phyloP scores from a whole-genome alignment of 2,113 vertebrate species.

The Gobius niger region DNA sequence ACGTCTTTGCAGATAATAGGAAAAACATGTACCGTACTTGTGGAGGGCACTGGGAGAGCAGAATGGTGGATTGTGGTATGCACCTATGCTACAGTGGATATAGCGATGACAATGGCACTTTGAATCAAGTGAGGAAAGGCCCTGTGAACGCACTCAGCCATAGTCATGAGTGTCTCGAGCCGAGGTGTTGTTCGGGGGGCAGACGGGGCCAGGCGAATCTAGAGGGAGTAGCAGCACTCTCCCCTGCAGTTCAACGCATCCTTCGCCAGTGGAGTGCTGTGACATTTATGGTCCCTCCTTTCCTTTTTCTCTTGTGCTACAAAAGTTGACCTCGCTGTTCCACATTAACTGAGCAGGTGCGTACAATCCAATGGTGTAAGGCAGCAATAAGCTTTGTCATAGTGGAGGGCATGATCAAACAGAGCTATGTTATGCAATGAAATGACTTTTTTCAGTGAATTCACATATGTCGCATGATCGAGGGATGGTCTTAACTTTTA shows the following conservation, averaged over 20 bases:
- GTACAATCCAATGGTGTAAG: slow-evolving; percentile 14
- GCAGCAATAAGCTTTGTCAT: too few relatives aligned
- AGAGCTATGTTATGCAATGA: too few relatives aligned
- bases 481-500: background rate
- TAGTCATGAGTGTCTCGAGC: slow-evolving; percentile 23
- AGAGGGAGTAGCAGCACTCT: slow-evolving; percentile 28
- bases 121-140: slow-evolving; percentile 9
- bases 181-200: slow-evolving; percentile 29
- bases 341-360: background rate
- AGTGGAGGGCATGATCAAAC: too few relatives aligned
- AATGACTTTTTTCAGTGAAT: too few relatives aligned
- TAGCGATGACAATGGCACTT: background rate
- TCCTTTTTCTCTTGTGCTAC: background rate
- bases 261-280: background rate
- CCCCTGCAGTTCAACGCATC: background rate
- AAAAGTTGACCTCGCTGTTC: background rate
- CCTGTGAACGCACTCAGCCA: slow-evolving; percentile 34
- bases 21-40: too few relatives aligned
- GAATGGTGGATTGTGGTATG: background rate
- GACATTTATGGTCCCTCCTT: background rate
- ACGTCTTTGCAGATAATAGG: too few relatives aligned
- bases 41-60: too few relatives aligned
- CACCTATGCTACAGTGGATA: background rate
- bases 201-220: slow-evolving; percentile 24
- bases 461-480: too few relatives aligned